Percentiles rank a stretch among this genome's conserved stretches.
Conservation (phyloP, 2,797 vertebrate species). For the Pseudopleuronectes americanus region DNA sequence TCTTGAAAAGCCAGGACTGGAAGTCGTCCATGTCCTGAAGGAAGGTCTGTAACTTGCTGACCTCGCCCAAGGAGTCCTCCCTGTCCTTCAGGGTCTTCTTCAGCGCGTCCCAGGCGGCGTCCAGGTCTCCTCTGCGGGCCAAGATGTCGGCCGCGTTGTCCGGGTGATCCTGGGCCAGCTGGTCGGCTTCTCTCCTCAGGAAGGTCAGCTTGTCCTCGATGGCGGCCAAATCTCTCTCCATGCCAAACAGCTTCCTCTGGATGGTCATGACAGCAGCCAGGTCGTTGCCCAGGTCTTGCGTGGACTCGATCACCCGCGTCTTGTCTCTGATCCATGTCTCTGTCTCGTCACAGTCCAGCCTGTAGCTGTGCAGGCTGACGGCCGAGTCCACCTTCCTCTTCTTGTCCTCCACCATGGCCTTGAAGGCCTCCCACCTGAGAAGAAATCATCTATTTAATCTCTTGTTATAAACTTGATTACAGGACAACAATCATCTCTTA, state of each 20-base stretch:
- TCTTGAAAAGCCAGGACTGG: constrained; percentile 92
- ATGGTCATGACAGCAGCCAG: constrained; percentile 92
- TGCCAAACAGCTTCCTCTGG: constrained; percentile 94
- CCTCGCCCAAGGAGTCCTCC: constrained; percentile 92
- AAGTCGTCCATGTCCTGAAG: constrained; percentile 95
- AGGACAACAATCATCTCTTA: too few relatives aligned
- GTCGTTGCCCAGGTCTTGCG: constrained; percentile 91
- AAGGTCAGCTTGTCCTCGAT: constrained; percentile 86
- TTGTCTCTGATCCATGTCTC: constrained; percentile 92
- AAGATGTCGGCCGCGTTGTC: constrained; percentile 85
- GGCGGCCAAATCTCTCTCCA: constrained; percentile 91
- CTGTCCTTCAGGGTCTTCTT: constrained; percentile 86
- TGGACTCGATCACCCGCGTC: constrained; percentile 91
- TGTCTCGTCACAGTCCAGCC: constrained; percentile 93
- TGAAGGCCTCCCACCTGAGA: constrained; percentile 92
- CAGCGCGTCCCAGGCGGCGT: constrained; percentile 87
- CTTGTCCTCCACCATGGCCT: constrained; percentile 87
- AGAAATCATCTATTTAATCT: neutral
- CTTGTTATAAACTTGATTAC: too few relatives aligned
- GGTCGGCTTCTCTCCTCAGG: constrained; percentile 86
- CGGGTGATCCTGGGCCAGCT: constrained; percentile 86
- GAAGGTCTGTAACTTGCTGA: constrained; percentile 95
- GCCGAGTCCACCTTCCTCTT: constrained; percentile 88
- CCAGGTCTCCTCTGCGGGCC: constrained; percentile 74
- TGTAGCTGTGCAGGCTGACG: constrained; percentile 91